A percentile compares a stretch with the other conserved stretches of the same genome.
Conservation (phyloP, 2,113 vertebrate genomes). For the Pluvianellus socialis region DNA sequence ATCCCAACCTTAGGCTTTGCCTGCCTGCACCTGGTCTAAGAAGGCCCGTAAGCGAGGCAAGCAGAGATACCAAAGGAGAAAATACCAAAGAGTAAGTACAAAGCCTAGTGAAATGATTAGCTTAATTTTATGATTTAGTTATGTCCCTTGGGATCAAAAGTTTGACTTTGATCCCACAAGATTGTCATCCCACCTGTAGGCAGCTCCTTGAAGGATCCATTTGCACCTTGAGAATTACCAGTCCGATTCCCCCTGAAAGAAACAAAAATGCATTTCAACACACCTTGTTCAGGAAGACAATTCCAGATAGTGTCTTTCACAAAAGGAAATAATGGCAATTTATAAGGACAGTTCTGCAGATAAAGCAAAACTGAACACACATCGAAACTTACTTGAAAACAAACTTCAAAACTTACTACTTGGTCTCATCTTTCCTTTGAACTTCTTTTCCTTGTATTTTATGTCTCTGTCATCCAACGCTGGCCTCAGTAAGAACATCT, state of each 20-base stretch:
- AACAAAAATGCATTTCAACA: neutral
- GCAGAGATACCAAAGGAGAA: neutral
- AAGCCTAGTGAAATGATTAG: neutral
- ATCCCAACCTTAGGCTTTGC: neutral
- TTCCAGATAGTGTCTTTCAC: neutral
- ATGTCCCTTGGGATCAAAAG: neutral
- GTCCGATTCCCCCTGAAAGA: neutral
- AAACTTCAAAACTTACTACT: neutral
- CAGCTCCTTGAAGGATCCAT: neutral
- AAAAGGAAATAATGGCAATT: constrained; percentile 6
- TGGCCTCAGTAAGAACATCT: neutral
- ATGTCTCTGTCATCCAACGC: neutral
- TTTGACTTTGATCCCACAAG: neutral
- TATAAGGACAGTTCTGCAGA: neutral
- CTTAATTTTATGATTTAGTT: neutral
- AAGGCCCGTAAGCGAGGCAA: neutral
- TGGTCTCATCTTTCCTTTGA: neutral
- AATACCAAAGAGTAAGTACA: neutral
- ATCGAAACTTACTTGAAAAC: neutral
- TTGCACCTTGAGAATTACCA: neutral
- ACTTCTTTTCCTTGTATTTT: neutral
- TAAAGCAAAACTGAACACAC: neutral
- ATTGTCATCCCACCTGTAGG: neutral
- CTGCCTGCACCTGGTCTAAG: neutral
- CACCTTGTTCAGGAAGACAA: neutral